These are phyloP conservation scores for Conus betulinus DNA, from an alignment of 1,140 invertebrate genomes.

Conservation along the genomic window DNA sequence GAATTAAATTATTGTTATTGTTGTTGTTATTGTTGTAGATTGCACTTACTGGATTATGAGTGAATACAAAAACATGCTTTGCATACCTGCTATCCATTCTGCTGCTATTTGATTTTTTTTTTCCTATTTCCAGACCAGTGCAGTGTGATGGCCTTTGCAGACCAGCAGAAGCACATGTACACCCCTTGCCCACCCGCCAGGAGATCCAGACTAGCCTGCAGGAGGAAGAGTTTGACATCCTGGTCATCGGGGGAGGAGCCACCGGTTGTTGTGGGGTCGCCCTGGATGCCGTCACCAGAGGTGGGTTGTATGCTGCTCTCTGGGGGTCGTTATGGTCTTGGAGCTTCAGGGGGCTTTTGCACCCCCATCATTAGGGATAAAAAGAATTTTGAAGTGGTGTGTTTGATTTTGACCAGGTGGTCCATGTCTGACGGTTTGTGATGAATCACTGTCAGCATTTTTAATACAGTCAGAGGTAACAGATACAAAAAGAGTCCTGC, in stretches of 20 bases:
- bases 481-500: no score
- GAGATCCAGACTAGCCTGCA: constrained; percentile 89
- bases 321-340: no score
- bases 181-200: constrained; percentile 81
- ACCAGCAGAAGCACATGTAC: constrained; percentile 40
- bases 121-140: not conserved
- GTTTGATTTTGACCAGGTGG: no score
- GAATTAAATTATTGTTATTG: no score
- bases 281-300: constrained; percentile 72
- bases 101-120: not conserved
- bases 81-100: not conserved
- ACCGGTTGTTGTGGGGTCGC: constrained; percentile 73
- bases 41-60: no score
- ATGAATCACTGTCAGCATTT: no score
- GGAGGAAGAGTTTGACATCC: constrained; percentile 89
- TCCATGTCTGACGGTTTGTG: no score
- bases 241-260: constrained; percentile 89
- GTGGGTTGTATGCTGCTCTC: constrained; percentile 44
- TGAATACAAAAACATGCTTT: not conserved
- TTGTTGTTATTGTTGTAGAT: no score
- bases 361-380: no score
- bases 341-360: no score
- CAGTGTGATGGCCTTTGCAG: constrained; percentile 38
- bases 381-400: no score
- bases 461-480: no score